Base-by-base conservation (phyloP, 2,797 vertebrate species). In the Pipistrellus pygmaeus region DNA sequence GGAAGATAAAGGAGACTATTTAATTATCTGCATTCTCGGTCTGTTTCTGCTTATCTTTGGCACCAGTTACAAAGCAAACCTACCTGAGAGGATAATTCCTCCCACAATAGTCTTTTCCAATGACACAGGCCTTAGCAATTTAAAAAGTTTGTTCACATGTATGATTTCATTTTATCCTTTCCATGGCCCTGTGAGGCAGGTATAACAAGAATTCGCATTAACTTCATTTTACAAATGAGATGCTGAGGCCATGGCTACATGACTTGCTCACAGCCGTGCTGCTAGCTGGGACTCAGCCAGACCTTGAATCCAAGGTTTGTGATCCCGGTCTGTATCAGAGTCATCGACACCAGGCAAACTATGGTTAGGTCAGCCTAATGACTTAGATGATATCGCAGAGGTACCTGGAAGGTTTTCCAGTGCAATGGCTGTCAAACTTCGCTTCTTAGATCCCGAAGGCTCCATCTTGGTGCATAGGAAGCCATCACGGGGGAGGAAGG, bases 31-130 rank as follows among this genome's bases (percentile, higher is more conserved):
- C 17, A 62, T 14, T 83, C 66, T 76, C 6, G 30, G 5, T 78
- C 69, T 89, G 60, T 91, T 41, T 93, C 89, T 93, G 46, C 72
- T 62, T 92, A 84, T 93, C 88, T 73, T 72, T 96, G 93, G 96
- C 93, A 91, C 64, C 18, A 21, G 3, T 88, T 88, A 86, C 91
- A 96, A 93, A 97, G 78, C 53, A 88, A 93, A 94, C 62, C 38
- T 85, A 85, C 78, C 35, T 86, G 25, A 46, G 94, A 84, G 71
- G 72, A 76, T 94, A 57, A 51, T 85, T 95, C 93, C 35, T 90
- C 77, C 69, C 76, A 96, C 72, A 82, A 78, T 60, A 82, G 93
- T 69, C 72, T 46, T 69, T 96, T 91, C 73, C 66, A 89, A 55
- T 83, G 76, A 91, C 80, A 75, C 8, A 86, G 66, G 57, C 72